A percentile compares a stretch with the other conserved stretches of the same genome.
Conservation (phyloP, 2,888 invertebrate species). For the Stictocephala bisonia region DNA sequence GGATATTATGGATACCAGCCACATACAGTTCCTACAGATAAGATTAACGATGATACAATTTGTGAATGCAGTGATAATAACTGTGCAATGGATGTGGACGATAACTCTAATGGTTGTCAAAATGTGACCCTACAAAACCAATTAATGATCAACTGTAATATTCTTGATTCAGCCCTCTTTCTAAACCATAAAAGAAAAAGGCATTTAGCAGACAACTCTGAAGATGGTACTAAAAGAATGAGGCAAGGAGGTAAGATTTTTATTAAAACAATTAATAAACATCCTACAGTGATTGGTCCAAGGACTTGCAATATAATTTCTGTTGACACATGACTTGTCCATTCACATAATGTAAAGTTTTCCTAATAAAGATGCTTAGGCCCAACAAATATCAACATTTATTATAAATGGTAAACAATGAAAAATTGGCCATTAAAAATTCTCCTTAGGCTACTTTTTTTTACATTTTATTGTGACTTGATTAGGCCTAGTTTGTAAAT, state of each 20-base stretch:
- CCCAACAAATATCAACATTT: no score
- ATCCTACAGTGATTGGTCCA: background rate
- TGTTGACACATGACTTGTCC: no score
- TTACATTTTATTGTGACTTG: no score
- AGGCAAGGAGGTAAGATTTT: slow-evolving; percentile 16
- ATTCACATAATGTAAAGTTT: no score
- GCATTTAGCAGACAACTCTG: background rate
- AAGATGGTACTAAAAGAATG: background rate
- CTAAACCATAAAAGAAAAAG: background rate
- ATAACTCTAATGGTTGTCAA: background rate
- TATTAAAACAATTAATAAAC: background rate
- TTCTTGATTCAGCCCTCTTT: background rate
- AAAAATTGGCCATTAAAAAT: no score
- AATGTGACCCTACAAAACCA: background rate
- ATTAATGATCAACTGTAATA: background rate
- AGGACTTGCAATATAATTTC: background rate
- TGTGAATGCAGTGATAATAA: no score
- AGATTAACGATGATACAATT: background rate
- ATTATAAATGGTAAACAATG: no score
- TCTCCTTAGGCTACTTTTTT: no score
- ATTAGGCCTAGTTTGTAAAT: no score
- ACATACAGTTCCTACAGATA: background rate
- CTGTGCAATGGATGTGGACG: slow-evolving; percentile 15
- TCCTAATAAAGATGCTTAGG: no score
- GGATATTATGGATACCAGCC: slow-evolving; percentile 26